Evolutionary conservation across 2,888 invertebrate species (phyloP), one percentile per base, ranked within the genome.

Genomic region (Ophion costatus): DNA sequence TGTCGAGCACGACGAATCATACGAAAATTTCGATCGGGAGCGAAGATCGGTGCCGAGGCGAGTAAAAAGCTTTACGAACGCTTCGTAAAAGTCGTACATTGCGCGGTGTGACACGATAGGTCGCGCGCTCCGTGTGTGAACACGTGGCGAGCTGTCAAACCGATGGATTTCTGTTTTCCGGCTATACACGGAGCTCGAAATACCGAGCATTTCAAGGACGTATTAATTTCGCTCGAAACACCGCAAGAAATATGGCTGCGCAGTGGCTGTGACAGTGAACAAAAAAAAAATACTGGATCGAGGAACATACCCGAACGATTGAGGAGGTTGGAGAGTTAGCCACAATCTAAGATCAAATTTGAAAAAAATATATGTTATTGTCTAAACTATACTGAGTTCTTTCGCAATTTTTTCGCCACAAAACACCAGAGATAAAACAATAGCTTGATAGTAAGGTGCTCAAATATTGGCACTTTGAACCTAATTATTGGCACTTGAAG

Each of bases 1-100:
- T 76, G 75, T 61, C 24, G 22, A 61, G 61, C 24, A 3, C 22
- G 61, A 61, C 11, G 20, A 61, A 20, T 61, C 11, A 22, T 61
- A 22, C 24, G 11, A 24, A 51, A 75, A 83, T 75, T 73, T 77
- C 73, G 33, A 74, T 64, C 51, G 20, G 56, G n/a, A 74, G 51
- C n/a, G 11, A n/a, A 38, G 51, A 45, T 20, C 33, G 42, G 45
- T 11, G 45, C n/a, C 42, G 57, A 45, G 42, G 56, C 5, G 20
- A 77, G 29, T 29, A 29, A 63, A 14, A 33, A 10, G 17, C 33
- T 45, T 7, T 33, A 11, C 1, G 11, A 1, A 14, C 22, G 0
- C 3, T 63, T 22, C 51, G 22, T n/a, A 10, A 38, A 33, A 7
- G n/a, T 61, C 24, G 24, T 63, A 20, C 10, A 57, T 63, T 74